Evolutionary conservation across 53 echinoderm and acorn worm genomes (phyloP).

Genomic region (Stichopus horrens): DNA sequence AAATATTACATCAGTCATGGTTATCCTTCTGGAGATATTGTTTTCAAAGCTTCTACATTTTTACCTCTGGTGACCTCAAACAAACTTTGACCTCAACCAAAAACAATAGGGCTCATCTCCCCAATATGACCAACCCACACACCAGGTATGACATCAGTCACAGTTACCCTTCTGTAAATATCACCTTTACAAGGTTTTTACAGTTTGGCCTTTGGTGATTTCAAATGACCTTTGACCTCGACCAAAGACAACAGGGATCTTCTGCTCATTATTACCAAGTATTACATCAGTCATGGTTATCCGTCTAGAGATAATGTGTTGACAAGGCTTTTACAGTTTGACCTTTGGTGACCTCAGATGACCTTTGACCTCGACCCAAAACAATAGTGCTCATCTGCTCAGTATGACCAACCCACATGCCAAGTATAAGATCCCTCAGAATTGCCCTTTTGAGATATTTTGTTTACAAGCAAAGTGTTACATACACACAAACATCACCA

Average conservation of each 20-base stretch:
- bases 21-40: too few relatives aligned
- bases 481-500: too few relatives aligned
- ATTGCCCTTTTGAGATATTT: too few relatives aligned
- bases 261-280: neutral
- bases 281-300: neutral
- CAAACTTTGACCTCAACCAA: neutral
- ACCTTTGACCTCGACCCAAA: too few relatives aligned
- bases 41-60: too few relatives aligned
- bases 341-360: too few relatives aligned
- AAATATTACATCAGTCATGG: too few relatives aligned
- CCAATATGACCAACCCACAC: neutral
- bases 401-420: too few relatives aligned
- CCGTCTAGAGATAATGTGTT: neutral
- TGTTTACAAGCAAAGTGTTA: too few relatives aligned
- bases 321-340: neutral
- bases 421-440: too few relatives aligned
- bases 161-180: neutral
- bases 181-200: neutral
- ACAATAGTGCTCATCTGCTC: too few relatives aligned
- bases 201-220: neutral
- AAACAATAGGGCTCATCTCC: neutral
- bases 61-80: too few relatives aligned
- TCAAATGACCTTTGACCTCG: neutral
- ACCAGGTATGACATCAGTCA: neutral
- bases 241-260: neutral